These are phyloP conservation scores for Buathra laborator DNA, from an alignment of 2,888 invertebrate species.

Conservation along the genomic window DNA sequence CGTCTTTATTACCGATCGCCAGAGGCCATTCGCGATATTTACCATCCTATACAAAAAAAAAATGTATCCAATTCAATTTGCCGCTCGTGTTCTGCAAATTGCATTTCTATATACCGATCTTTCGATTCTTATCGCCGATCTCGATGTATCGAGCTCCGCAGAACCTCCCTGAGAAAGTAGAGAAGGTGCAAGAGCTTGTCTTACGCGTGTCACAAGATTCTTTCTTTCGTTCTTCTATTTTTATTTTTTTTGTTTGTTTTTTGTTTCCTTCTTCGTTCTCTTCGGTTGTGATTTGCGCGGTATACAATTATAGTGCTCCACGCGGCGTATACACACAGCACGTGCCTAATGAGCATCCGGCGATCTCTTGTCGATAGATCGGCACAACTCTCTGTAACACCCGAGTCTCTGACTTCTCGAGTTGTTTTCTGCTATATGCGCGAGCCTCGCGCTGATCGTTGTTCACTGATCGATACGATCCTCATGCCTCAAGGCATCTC, in stretches of 20 bases:
- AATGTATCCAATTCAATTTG: neutral
- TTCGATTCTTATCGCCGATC: constrained; percentile 25
- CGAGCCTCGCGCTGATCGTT: neutral
- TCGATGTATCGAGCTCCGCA: constrained; percentile 9
- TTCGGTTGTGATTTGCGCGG: constrained; percentile 1
- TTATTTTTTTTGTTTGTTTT: neutral
- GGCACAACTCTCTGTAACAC: neutral
- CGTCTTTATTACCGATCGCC: too few species aligned
- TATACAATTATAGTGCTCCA: constrained; percentile 48
- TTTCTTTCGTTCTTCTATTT: constrained; percentile 17
- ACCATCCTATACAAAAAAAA: neutral
- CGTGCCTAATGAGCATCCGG: constrained; percentile 53
- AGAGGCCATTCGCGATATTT: too few species aligned
- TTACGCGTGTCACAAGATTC: constrained; percentile 45
- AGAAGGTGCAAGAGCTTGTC: constrained; percentile 22
- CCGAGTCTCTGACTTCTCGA: neutral
- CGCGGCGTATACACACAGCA: constrained; percentile 31
- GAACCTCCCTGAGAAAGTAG: neutral
- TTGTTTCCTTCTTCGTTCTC: neutral
- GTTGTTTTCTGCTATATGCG: neutral
- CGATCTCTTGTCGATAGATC: constrained; percentile 45
- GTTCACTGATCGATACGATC: constrained; percentile 23
- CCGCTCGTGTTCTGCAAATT: constrained; percentile 19
- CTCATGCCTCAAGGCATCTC: constrained; percentile 39
- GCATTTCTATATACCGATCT: neutral